These are phyloP conservation scores for Myodes glareolus DNA, from an alignment of 2,113 vertebrate species.

Conservation along the genomic window DNA sequence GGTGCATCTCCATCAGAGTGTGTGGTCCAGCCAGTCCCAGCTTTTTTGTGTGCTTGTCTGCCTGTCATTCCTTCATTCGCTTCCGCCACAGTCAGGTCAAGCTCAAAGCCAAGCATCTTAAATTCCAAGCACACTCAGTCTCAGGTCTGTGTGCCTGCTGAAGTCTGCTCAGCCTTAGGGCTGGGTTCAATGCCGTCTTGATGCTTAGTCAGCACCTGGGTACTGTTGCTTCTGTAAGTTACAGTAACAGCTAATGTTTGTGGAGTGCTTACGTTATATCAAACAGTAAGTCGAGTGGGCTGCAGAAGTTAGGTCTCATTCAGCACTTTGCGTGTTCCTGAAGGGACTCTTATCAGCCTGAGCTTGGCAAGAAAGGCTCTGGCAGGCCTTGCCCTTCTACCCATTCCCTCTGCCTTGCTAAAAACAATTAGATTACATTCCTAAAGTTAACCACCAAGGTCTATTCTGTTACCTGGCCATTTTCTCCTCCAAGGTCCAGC, in stretches of 20 bases:
- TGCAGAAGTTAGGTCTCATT: not conserved
- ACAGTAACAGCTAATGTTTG: not conserved
- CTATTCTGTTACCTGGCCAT: not conserved
- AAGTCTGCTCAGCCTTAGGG: not conserved
- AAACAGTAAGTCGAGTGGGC: not conserved
- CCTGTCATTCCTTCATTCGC: not conserved
- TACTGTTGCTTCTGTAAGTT: not conserved
- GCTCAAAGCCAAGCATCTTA: not conserved
- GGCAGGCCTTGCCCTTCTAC: not conserved
- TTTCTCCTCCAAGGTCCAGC: not conserved
- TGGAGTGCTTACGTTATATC: not conserved
- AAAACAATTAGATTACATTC: not conserved
- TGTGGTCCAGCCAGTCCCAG: not conserved
- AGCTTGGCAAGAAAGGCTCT: not conserved
- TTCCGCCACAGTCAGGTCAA: not conserved
- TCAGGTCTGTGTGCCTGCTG: not conserved
- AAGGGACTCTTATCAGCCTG: not conserved
- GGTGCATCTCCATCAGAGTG: not conserved
- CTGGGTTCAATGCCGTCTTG: not conserved
- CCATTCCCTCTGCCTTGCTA: not conserved
- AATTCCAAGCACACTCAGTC: not conserved
- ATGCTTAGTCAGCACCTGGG: not conserved
- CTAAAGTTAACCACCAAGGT: not conserved
- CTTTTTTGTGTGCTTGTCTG: not conserved
- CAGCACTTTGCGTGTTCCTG: not conserved